Evolutionary conservation across 1,140 invertebrate species (phyloP).

Genomic region (Pentalonia nigronervosa): DNA sequence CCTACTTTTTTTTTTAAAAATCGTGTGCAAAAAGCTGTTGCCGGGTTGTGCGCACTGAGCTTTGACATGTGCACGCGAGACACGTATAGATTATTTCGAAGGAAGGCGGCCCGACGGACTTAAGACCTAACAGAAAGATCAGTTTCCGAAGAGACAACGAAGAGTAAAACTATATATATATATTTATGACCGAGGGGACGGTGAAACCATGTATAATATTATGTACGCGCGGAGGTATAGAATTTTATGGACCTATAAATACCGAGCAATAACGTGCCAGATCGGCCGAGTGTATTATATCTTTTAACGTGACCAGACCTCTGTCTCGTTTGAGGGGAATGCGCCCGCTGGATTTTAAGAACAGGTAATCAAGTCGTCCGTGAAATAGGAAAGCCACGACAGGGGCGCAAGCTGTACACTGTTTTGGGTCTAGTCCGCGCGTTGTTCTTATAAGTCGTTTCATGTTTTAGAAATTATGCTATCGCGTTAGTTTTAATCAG

Average conservation of each 20-base stretch:
- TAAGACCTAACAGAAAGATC: neutral
- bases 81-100: neutral
- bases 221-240: neutral
- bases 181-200: neutral
- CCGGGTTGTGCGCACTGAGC: too few species aligned
- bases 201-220: neutral
- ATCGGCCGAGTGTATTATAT: neutral
- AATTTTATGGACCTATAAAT: neutral
- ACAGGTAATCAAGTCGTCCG: neutral
- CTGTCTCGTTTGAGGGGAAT: neutral
- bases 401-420: neutral
- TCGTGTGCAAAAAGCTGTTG: neutral
- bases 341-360: too few species aligned
- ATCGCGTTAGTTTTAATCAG: too few species aligned
- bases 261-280: neutral
- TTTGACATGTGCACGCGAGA: neutral
- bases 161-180: neutral
- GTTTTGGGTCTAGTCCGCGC: neutral
- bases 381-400: too few species aligned
- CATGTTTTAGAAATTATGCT: too few species aligned
- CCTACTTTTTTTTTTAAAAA: too few species aligned
- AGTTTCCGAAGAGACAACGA: neutral
- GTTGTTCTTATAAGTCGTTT: neutral
- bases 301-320: neutral
- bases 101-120: neutral